These are phyloP conservation scores for Eupithecia insigniata DNA, from an alignment of 2,888 invertebrate genomes.

Conservation along the genomic window DNA sequence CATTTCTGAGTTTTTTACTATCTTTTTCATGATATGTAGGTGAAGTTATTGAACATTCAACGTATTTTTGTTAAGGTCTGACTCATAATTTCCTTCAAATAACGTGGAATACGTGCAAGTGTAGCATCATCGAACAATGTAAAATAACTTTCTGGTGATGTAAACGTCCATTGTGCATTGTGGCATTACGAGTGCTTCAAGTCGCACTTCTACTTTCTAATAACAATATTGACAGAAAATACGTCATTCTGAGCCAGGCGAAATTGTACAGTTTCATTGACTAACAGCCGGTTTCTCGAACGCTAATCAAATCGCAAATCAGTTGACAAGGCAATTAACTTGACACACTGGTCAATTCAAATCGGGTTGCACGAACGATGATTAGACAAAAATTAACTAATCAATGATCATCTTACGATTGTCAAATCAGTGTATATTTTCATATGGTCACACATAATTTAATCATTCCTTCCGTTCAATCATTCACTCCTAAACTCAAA, in stretches of 20 bases:
- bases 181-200: not conserved
- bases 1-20: not conserved
- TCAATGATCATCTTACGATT: too few relatives aligned
- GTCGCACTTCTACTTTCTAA: conserved; percentile 13
- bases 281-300: too few relatives aligned
- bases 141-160: conserved; percentile 4
- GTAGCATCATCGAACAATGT: conserved; percentile 1
- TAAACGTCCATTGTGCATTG: conserved; percentile 12
- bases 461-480: too few relatives aligned
- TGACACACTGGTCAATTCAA: too few relatives aligned
- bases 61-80: not conserved
- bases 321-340: too few relatives aligned
- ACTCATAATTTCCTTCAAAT: not conserved
- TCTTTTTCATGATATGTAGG: not conserved
- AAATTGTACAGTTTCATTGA: not conserved
- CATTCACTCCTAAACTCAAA: too few relatives aligned
- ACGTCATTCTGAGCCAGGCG: not conserved
- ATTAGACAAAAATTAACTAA: too few relatives aligned
- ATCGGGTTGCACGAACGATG: too few relatives aligned
- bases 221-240: not conserved
- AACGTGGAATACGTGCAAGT: not conserved
- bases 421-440: too few relatives aligned
- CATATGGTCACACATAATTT: too few relatives aligned
- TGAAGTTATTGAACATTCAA: not conserved
- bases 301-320: too few relatives aligned